Percentiles rank a stretch among this genome's conserved stretches.
phyloP scores from a whole-genome alignment of 2,797 vertebrate species.

The Darevskia mixta region DNA sequence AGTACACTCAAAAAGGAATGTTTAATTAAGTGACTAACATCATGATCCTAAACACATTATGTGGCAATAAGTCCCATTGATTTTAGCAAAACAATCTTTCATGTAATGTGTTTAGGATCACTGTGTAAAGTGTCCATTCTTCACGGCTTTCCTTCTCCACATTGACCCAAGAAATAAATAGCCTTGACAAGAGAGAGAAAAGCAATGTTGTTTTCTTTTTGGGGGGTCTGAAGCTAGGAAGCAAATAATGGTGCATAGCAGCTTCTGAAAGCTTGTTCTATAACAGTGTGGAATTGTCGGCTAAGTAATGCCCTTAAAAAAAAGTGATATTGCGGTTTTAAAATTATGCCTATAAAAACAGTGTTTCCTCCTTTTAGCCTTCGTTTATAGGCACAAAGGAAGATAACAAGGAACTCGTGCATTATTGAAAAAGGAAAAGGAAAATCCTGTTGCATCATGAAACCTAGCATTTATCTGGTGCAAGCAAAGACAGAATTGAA shows the following conservation, averaged over 20 bases:
- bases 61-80: neutral
- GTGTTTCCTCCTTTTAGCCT: neutral
- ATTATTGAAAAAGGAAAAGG: neutral
- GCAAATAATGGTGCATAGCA: neutral
- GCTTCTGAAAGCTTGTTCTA: constrained; percentile 2
- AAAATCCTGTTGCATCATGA: neutral
- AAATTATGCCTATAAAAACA: neutral
- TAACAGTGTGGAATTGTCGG: neutral
- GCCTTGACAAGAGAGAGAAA: neutral
- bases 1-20: neutral
- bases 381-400: neutral
- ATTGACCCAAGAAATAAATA: constrained; percentile 23
- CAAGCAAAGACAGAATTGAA: neutral
- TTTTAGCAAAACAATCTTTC: neutral
- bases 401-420: neutral
- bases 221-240: neutral
- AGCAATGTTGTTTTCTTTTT: neutral
- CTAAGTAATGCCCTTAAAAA: neutral
- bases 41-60: constrained; percentile 4
- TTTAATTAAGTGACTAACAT: constrained; percentile 6
- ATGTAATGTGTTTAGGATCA: constrained; percentile 17
- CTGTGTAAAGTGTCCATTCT: neutral
- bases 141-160: neutral
- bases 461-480: neutral
- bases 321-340: neutral